phyloP scores from a whole-genome alignment of 2,888 invertebrate species.

The Clanis bilineata region DNA sequence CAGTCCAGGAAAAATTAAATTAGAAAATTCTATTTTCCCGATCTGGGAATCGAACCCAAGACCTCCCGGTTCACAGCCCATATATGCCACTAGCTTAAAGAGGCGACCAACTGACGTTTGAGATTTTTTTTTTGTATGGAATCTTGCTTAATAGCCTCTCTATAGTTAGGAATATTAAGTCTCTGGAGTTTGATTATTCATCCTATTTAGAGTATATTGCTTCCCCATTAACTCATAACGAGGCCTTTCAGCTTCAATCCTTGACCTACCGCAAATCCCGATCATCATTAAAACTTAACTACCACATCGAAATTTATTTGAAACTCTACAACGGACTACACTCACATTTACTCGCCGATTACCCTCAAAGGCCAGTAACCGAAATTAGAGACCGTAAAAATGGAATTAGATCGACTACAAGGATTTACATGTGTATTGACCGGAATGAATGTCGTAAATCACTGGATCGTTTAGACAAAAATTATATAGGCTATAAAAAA shows the following conservation, averaged over 20 bases:
- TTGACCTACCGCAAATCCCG: not conserved
- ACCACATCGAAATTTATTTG: not conserved
- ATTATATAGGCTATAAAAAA: constrained; percentile 13
- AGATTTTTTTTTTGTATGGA: no score
- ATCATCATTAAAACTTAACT: not conserved
- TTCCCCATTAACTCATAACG: not conserved
- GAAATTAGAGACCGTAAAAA: not conserved
- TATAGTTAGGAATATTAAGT: no score
- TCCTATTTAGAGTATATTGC: not conserved
- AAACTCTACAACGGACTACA: not conserved
- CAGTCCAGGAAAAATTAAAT: no score
- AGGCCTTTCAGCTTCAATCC: not conserved
- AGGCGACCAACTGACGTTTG: no score
- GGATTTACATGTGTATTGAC: constrained; percentile 16
- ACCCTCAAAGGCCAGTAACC: not conserved
- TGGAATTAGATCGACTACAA: not conserved
- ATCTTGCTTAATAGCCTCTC: no score
- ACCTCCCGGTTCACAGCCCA: no score
- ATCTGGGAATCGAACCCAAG: no score
- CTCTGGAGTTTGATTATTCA: no score
- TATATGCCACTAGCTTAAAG: no score
- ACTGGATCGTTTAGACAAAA: constrained; percentile 3
- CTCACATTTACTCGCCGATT: not conserved
- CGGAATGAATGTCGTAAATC: constrained; percentile 14
- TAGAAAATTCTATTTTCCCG: no score